These are phyloP conservation scores for Himalopsyche japonica DNA, from an alignment of 2,888 invertebrate genomes.

Conservation along the genomic window DNA sequence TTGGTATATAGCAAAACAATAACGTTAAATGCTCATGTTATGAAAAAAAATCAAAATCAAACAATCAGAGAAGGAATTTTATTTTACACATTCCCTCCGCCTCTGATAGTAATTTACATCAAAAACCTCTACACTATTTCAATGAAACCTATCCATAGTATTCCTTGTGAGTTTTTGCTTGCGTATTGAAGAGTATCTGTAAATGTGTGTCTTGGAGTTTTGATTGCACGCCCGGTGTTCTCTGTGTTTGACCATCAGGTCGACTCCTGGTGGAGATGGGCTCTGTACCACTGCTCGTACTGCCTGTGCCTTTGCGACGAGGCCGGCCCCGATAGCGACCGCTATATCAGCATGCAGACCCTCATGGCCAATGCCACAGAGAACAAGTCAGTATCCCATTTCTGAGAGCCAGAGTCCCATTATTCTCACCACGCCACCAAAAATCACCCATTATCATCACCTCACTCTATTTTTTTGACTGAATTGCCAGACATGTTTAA, in stretches of 20 bases:
- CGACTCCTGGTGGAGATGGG: slow-evolving; percentile 88
- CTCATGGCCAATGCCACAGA: slow-evolving; percentile 58
- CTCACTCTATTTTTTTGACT: no score
- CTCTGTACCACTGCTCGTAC: slow-evolving; percentile 85
- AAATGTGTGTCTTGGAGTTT: neutral
- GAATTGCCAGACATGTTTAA: no score
- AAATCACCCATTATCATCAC: neutral
- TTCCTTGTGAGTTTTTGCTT: no score
- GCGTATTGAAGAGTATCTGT: no score
- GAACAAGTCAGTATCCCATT: slow-evolving; percentile 62
- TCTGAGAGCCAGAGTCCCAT: neutral
- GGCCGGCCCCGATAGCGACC: slow-evolving; percentile 67
- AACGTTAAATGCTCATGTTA: no score
- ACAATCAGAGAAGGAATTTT: no score
- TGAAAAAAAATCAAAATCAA: no score
- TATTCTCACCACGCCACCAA: neutral
- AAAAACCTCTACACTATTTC: no score
- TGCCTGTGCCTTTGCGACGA: slow-evolving; percentile 90
- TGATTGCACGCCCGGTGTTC: neutral
- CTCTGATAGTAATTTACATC: no score
- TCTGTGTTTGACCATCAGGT: slow-evolving; percentile 53
- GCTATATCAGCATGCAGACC: slow-evolving; percentile 78
- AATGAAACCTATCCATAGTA: no score
- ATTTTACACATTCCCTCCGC: no score
- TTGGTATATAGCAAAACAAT: no score